Conservation (phyloP, 2,113 vertebrate species). For the Gobius niger region DNA sequence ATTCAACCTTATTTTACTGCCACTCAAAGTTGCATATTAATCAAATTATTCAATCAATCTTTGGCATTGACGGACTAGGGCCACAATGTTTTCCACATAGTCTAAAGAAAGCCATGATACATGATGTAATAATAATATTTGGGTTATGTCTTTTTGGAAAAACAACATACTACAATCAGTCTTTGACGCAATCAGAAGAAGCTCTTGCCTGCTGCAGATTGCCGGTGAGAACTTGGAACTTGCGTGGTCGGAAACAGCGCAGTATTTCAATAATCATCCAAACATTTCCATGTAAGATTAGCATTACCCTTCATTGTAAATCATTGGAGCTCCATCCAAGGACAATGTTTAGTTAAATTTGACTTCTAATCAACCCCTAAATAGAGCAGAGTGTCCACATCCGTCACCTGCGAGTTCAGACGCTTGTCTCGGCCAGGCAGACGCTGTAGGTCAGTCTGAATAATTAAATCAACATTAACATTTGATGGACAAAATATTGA, state of each 20-base stretch:
- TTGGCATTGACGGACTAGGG: background rate
- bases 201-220: background rate
- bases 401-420: conserved; percentile 2
- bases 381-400: background rate
- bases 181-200: background rate
- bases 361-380: conserved; percentile 5
- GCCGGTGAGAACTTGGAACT: background rate
- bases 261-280: background rate
- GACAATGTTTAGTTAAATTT: conserved; percentile 13
- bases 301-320: background rate
- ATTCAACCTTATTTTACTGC: no score
- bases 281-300: conserved; percentile 9
- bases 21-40: no score
- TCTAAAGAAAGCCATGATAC: background rate
- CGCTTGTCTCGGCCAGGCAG: conserved; percentile 10
- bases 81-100: background rate
- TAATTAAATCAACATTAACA: conserved; percentile 50
- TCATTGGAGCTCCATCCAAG: conserved; percentile 6
- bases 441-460: conserved; percentile 24
- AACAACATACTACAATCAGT: background rate
- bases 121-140: background rate
- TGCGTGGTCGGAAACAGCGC: background rate
- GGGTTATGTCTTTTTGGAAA: no score
- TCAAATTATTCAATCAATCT: background rate
- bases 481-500: conserved; percentile 56